Evolutionary conservation across 2,888 invertebrate genomes (phyloP), one percentile per base, ranked within the genome.

Genomic region (Caenorhabditis wallacei): DNA sequence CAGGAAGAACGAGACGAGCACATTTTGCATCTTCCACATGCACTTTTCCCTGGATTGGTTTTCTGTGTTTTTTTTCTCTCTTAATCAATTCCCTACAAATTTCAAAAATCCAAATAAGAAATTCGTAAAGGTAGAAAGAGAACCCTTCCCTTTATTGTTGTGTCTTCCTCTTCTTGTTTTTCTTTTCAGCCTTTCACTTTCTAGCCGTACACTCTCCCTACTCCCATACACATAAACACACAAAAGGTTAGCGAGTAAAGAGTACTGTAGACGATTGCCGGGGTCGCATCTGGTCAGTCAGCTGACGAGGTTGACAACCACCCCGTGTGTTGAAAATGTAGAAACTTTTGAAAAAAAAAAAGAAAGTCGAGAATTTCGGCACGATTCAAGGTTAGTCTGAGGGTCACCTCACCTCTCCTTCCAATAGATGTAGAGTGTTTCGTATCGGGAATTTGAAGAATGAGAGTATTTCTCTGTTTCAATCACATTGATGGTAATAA

Each of bases 111-210:
- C 20, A 26, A 56, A 22, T 24, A 22, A 43, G 26, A 56, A 56
- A 56, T 43, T 7, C 26, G 8, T 7, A 35, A 2, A 7, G 22
- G 30, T 46, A 30, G 40, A 71, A 51, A 46, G 24, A 59, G 48
- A 30, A 57, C 35, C 54, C 22, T n/a, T n/a, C n/a, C n/a, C 35
- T 53, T 22, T 18, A 20, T 54, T 35, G 54, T 75, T 75, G 75
- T 66, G 37, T 66, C 13, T 18, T 64, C 24, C 37, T 53, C 37
- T n/a, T 53, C 37, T n/a, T 57, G 75, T 59, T 61, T 76, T 59
- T 76, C 43, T 61, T 76, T 59, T 61, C 76, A 76, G 43, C 76
- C 76, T 61, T 76, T 76, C 69, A 76, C 76, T 76, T 76, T 76
- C 76, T 43, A 59, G 61, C 57, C 69, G 26, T 68, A 66, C 63